Percentiles rank a stretch among this genome's conserved stretches.
Evolutionary conservation across 1,140 invertebrate genomes (phyloP).

Genomic region (Leptinotarsa undecemlineata): DNA sequence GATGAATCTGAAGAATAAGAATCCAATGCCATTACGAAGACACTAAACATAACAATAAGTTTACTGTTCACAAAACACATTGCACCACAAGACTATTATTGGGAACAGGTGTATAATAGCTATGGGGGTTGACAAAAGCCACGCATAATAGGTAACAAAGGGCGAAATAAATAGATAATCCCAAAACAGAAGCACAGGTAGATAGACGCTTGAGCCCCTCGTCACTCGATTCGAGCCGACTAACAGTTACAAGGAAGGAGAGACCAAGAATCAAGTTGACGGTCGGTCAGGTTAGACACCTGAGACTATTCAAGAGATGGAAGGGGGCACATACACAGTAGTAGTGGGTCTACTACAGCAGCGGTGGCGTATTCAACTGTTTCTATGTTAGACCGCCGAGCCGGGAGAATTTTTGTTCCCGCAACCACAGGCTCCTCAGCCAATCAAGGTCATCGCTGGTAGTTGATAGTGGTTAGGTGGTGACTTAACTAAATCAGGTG

Average conservation of each 20-base stretch:
- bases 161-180: constrained; percentile 4
- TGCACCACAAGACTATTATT: constrained; percentile 4
- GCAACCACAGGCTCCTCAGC: constrained; percentile 30
- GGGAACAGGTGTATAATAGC: constrained; percentile 10
- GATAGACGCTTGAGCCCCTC: constrained; percentile 15
- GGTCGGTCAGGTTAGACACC: constrained; percentile 29
- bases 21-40: constrained; percentile 10
- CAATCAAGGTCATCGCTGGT: constrained; percentile 10
- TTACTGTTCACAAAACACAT: constrained; percentile 14
- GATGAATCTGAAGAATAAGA: background rate
- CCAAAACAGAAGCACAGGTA: constrained; percentile 18
- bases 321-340: constrained; percentile 39
- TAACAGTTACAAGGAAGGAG: constrained; percentile 20
- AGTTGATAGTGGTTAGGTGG: constrained; percentile 28
- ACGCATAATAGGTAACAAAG: constrained; percentile 3
- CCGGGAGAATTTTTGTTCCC: constrained; percentile 32
- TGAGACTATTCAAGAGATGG: constrained; percentile 28
- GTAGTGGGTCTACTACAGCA: constrained; percentile 47
- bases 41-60: constrained; percentile 20
- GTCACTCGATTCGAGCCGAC: constrained; percentile 1
- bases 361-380: constrained; percentile 51
- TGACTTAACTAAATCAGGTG: constrained; percentile 8
- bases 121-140: background rate
- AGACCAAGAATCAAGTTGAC: constrained; percentile 27
- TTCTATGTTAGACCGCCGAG: constrained; percentile 43